A percentile compares a stretch with the other conserved stretches of the same genome.
Evolutionary conservation across 2,888 invertebrate species (phyloP).

Genomic region (Cordilura impudica): DNA sequence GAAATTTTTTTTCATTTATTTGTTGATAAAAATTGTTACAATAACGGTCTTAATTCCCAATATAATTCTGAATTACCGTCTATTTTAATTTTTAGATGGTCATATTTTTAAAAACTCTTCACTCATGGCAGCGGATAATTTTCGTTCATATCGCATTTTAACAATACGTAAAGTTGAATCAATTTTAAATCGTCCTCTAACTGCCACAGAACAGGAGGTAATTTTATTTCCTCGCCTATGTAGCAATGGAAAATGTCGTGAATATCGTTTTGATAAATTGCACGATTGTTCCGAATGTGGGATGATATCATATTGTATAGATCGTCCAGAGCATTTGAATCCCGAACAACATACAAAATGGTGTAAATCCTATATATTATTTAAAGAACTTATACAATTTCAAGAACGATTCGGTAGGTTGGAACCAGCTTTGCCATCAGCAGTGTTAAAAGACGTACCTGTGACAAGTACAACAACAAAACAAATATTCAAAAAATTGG

Average conservation of each 20-base stretch:
- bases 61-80: too few species aligned
- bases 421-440: conserved; percentile 81
- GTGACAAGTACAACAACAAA: conserved; percentile 69
- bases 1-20: too few species aligned
- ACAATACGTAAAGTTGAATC: conserved; percentile 82
- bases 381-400: conserved; percentile 80
- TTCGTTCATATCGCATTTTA: conserved; percentile 82
- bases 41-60: too few species aligned
- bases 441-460: conserved; percentile 73
- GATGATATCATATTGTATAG: conserved; percentile 80
- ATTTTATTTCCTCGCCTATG: conserved; percentile 84
- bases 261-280: conserved; percentile 79
- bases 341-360: conserved; percentile 80
- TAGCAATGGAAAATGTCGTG: conserved; percentile 79
- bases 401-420: conserved; percentile 81
- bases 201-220: conserved; percentile 84
- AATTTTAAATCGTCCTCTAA: conserved; percentile 80
- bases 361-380: conserved; percentile 83
- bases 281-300: conserved; percentile 81
- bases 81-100: conserved; percentile 78
- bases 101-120: conserved; percentile 79
- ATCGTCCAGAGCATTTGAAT: conserved; percentile 79
- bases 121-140: conserved; percentile 81
- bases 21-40: too few species aligned
- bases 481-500: conserved; percentile 70